Conservation (phyloP, 2,797 vertebrate genomes). For the Phylloscopus collybita region DNA sequence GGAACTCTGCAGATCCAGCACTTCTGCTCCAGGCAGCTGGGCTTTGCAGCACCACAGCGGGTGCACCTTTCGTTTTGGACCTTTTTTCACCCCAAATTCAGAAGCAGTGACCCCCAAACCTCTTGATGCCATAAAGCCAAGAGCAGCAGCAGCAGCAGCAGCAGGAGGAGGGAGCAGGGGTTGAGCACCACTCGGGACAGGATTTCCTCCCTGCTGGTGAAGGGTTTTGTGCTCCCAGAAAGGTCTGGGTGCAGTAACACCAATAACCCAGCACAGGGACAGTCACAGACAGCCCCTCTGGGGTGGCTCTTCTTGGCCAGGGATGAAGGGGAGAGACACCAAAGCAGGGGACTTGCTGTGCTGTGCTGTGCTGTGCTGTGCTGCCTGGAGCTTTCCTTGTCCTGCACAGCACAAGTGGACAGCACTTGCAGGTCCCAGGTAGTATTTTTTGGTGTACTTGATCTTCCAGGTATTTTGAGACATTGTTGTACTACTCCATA, state of each 20-base stretch:
- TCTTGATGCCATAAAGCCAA: background rate
- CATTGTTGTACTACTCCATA: accelerated
- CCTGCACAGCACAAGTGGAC: background rate
- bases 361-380: background rate
- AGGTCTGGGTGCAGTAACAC: background rate
- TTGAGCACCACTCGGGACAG: accelerated
- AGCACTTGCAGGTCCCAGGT: background rate
- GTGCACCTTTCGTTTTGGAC: background rate
- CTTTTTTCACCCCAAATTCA: background rate
- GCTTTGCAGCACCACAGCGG: background rate
- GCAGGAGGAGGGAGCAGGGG: background rate
- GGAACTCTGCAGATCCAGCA: background rate
- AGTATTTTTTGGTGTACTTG: background rate
- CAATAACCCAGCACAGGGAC: background rate
- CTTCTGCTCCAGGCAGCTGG: background rate
- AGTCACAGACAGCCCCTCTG: background rate
- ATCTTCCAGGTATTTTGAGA: background rate
- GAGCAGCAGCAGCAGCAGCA: background rate
- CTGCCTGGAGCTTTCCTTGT: background rate
- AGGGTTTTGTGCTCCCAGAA: background rate
- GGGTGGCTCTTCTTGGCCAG: background rate
- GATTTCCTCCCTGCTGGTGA: background rate
- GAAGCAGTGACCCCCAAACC: background rate
- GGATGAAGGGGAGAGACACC: background rate
- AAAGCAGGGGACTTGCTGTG: accelerated